Evolutionary conservation across 2,888 invertebrate species (phyloP).

Genomic region (Philhelius pedissequus): DNA sequence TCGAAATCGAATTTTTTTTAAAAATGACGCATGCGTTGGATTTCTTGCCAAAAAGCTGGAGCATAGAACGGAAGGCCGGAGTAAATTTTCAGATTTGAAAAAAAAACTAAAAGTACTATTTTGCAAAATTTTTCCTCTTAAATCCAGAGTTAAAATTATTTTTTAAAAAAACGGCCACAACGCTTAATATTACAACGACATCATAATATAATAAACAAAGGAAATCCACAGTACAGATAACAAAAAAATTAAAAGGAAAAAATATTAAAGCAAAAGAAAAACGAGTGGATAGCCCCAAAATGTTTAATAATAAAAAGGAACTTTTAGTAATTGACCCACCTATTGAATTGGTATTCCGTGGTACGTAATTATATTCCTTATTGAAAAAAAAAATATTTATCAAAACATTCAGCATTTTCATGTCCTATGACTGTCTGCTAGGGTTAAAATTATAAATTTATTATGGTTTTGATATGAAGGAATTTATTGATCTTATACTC

Average conservation of each 20-base stretch:
- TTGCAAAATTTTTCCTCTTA: constrained; percentile 45
- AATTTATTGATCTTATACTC: neutral
- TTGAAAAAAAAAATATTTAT: neutral
- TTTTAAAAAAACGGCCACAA: constrained; percentile 2
- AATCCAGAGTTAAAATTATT: constrained; percentile 37
- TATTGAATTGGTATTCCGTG: constrained; percentile 93
- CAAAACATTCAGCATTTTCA: constrained; percentile 21
- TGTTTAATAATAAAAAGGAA: constrained; percentile 83
- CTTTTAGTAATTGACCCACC: constrained; percentile 92
- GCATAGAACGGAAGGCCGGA: constrained; percentile 67
- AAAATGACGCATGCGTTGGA: constrained; percentile 68
- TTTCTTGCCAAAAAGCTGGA: constrained; percentile 69
- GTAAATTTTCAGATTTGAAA: constrained; percentile 55
- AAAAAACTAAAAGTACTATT: constrained; percentile 64
- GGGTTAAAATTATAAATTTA: constrained; percentile 28
- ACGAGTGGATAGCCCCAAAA: constrained; percentile 70
- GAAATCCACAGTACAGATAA: constrained; percentile 64
- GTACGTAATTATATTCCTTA: constrained; percentile 81
- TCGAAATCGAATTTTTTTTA: constrained; percentile 59
- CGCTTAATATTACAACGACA: constrained; percentile 22
- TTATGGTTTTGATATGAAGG: neutral
- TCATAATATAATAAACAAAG: constrained; percentile 21
- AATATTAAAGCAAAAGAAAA: constrained; percentile 2
- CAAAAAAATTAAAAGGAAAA: constrained; percentile 64
- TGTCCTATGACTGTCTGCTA: constrained; percentile 1